Percentiles rank a stretch among this genome's conserved stretches.
These are phyloP conservation scores for Abscondita cerata DNA, from an alignment of 2,888 invertebrate species.

Conservation along the genomic window DNA sequence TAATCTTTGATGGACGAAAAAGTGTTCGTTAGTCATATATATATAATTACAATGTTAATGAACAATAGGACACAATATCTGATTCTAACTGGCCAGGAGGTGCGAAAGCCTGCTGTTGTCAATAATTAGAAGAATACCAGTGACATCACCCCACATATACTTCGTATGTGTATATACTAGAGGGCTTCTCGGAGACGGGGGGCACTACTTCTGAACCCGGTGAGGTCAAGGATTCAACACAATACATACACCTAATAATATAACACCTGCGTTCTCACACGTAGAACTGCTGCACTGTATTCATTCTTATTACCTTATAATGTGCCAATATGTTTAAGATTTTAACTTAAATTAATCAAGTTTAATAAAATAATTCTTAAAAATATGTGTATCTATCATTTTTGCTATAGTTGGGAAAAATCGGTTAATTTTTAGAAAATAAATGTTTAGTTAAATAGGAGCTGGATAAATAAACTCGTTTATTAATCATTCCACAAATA, in stretches of 20 bases:
- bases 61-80: constrained; percentile 43
- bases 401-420: too few species aligned
- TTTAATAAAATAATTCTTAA: too few species aligned
- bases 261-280: constrained; percentile 43
- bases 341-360: too few species aligned
- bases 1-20: background rate
- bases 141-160: constrained; percentile 38
- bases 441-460: too few species aligned
- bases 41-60: constrained; percentile 48
- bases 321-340: too few species aligned
- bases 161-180: constrained; percentile 15
- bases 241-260: constrained; percentile 40
- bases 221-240: constrained; percentile 42
- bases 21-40: constrained; percentile 1
- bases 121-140: constrained; percentile 41
- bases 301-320: constrained; percentile 34
- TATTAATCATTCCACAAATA: too few species aligned
- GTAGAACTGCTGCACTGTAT: constrained; percentile 37
- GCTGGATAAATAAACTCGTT: too few species aligned
- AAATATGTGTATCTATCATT: too few species aligned
- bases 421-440: too few species aligned
- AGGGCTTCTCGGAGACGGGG: constrained; percentile 33
- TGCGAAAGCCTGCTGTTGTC: constrained; percentile 42
- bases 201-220: constrained; percentile 38
- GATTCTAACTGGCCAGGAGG: constrained; percentile 39